Evolutionary conservation across 2,888 invertebrate species (phyloP).

Genomic region (Chamaedrilus cognettii): DNA sequence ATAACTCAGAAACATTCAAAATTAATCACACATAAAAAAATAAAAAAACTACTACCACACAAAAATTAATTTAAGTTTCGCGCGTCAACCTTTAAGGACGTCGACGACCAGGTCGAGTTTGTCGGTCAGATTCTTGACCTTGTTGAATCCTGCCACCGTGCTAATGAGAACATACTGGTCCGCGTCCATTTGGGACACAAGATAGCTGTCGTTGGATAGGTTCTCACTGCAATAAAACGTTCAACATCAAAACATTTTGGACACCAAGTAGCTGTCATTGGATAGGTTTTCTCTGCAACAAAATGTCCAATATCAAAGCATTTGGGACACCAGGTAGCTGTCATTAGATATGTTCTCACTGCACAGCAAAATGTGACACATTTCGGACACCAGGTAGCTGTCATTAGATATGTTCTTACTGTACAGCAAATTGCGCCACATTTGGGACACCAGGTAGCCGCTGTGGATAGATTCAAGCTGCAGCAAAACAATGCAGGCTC

Average conservation of each 20-base stretch:
- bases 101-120: slow-evolving; percentile 83
- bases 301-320: slow-evolving; percentile 51
- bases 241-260: slow-evolving; percentile 68
- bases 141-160: slow-evolving; percentile 87
- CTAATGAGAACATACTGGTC: slow-evolving; percentile 90
- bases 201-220: slow-evolving; percentile 83
- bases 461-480: too few relatives aligned
- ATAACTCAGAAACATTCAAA: too few relatives aligned
- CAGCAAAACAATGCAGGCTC: too few relatives aligned
- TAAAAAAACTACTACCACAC: too few relatives aligned
- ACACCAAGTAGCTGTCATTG: slow-evolving; percentile 83
- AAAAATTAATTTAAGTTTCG: too few relatives aligned
- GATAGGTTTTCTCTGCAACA: slow-evolving; percentile 80
- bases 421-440: too few relatives aligned
- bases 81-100: slow-evolving; percentile 70
- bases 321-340: slow-evolving; percentile 86
- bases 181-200: slow-evolving; percentile 90
- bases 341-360: slow-evolving; percentile 89
- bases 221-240: slow-evolving; percentile 71
- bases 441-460: too few relatives aligned
- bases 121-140: slow-evolving; percentile 81
- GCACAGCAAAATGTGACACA: too few relatives aligned
- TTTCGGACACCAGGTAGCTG: too few relatives aligned
- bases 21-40: too few relatives aligned
- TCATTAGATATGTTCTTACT: too few relatives aligned